Evolutionary conservation across 2,888 invertebrate species (phyloP).

Genomic region (Hirtodrosophila confusa): DNA sequence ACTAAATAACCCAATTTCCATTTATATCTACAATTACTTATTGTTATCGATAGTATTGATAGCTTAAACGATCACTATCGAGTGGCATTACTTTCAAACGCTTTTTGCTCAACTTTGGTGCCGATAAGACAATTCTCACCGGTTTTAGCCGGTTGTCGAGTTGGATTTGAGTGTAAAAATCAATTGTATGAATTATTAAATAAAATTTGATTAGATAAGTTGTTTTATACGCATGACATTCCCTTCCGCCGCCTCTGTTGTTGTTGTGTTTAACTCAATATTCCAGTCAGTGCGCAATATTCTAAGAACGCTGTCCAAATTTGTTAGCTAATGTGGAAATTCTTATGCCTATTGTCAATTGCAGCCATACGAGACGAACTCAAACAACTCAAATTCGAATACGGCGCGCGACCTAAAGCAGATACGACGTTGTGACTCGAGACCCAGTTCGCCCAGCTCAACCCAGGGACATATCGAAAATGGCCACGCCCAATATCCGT

Average conservation of each 20-base stretch:
- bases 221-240: slow-evolving; percentile 7
- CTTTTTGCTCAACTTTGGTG: too few species aligned
- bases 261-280: slow-evolving; percentile 1
- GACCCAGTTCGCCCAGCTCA: slow-evolving; percentile 83
- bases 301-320: slow-evolving; percentile 20
- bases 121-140: slow-evolving; percentile 1
- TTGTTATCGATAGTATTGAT: too few species aligned
- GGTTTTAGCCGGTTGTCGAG: slow-evolving; percentile 40
- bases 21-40: too few species aligned
- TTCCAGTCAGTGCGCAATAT: slow-evolving; percentile 27
- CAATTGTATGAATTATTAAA: slow-evolving; percentile 69
- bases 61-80: too few species aligned
- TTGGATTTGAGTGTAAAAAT: slow-evolving; percentile 56
- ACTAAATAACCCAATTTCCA: too few species aligned
- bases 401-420: slow-evolving; percentile 85
- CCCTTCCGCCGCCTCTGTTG: not conserved
- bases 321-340: not conserved
- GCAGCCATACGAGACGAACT: slow-evolving; percentile 87
- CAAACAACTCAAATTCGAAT: slow-evolving; percentile 74
- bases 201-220: slow-evolving; percentile 67
- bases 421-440: slow-evolving; percentile 84
- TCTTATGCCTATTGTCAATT: slow-evolving; percentile 80
- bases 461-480: slow-evolving; percentile 83
- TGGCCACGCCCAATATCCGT: slow-evolving; percentile 84
- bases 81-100: too few species aligned